Evolutionary conservation across 2,888 invertebrate genomes (phyloP), one percentile per base, ranked within the genome.

Genomic region (Acheta domesticus): DNA sequence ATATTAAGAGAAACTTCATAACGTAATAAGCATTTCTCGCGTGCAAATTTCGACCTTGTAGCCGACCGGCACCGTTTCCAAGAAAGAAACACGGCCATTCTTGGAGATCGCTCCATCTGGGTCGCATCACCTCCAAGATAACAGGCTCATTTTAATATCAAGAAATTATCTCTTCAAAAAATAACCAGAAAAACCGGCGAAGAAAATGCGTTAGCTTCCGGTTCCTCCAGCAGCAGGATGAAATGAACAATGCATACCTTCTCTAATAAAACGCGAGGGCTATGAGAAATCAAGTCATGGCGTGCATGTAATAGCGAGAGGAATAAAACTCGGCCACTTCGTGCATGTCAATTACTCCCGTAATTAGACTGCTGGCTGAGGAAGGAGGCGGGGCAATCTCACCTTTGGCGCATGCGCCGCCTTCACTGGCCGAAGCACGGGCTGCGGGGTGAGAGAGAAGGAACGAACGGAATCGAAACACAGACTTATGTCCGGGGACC

Each of bases 201-300:
- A 8, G 36, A 36, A 36, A n/a, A 19, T 12, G 62, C 14, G 62
- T 3, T 11, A 62, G 8, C 62, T n/a, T 62, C 62, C 62, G 14
- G 62, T 62, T 62, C 62, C n/a, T 62, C 14, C 62, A 12, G 1
- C 16, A 19, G 16, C 16, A 12, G 62, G 62, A 19, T 62, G 62
- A 62, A n/a, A 62, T 14, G 14, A 19, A 62, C 62, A 62, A 62
- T 62, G 62, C 62, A 62, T n/a, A 62, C 62, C 62, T 36, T 36
- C 36, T 62, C 62, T 14, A 11, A 62, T 62, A 62, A 62, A 62
- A 62, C 62, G 62, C 62, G n/a, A 19, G 62, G n/a, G 62, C 62
- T 62, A 62, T 62, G 62, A 62, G 62, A 62, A 62, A 62, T 62
- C 62, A 62, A 62, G 62, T 62, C n/a, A n/a, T 62, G n/a, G 62